Percentiles rank a stretch among this genome's conserved stretches.
These are phyloP conservation scores for Crotalus horridus DNA, from an alignment of 2,113 vertebrate genomes.

Conservation along the genomic window DNA sequence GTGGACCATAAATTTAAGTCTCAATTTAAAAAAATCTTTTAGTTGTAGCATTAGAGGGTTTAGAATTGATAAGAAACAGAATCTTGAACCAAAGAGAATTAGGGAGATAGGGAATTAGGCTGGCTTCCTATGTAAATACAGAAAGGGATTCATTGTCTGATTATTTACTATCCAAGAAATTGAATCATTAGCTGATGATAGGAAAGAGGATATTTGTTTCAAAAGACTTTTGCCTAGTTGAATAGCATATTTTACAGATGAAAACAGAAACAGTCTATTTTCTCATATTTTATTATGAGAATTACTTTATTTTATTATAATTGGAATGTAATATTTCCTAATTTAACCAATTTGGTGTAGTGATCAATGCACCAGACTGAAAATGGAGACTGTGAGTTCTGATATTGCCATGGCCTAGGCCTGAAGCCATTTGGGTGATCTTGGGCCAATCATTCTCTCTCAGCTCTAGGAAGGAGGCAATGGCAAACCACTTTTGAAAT, in stretches of 20 bases:
- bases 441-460: neutral
- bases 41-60: neutral
- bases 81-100: conserved; percentile 64
- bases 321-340: conserved; percentile 17
- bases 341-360: neutral
- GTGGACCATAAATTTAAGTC: conserved; percentile 9
- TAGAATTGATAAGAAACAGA: conserved; percentile 62
- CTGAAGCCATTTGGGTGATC: neutral
- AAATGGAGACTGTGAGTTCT: neutral
- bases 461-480: neutral
- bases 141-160: conserved; percentile 79
- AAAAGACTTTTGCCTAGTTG: conserved; percentile 54
- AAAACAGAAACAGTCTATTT: neutral
- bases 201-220: conserved; percentile 62
- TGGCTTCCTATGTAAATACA: conserved; percentile 71
- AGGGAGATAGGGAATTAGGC: conserved; percentile 54
- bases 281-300: neutral
- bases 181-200: conserved; percentile 70
- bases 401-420: neutral
- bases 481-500: neutral
- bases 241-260: conserved; percentile 56
- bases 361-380: neutral
- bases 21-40: conserved; percentile 8
- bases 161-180: conserved; percentile 68
- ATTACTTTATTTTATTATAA: no score